Conservation (phyloP, 1,140 invertebrate species). For the Hydropsyche tenuis region DNA sequence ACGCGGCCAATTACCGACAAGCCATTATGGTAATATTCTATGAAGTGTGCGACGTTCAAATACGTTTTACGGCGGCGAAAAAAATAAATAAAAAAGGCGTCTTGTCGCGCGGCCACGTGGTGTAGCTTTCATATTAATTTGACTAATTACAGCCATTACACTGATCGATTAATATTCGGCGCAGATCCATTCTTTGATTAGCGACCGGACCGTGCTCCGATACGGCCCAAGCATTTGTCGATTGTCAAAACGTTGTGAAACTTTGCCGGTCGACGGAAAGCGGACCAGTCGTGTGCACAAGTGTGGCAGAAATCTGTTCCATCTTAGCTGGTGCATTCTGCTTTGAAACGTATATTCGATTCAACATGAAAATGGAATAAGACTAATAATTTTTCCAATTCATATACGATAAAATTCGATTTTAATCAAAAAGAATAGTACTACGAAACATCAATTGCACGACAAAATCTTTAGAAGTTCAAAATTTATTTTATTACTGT, state of each 20-base stretch:
- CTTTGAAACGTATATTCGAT: too few relatives aligned
- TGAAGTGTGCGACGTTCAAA: too few relatives aligned
- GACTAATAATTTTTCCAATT: too few relatives aligned
- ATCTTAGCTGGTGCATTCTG: too few relatives aligned
- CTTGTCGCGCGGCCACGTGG: background rate
- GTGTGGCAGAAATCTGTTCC: too few relatives aligned
- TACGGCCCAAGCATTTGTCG: slow-evolving; percentile 32
- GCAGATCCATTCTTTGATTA: slow-evolving; percentile 39
- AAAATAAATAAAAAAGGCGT: background rate
- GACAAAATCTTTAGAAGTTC: too few relatives aligned
- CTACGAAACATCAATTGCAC: too few relatives aligned
- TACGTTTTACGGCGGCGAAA: background rate
- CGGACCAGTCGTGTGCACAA: too few relatives aligned
- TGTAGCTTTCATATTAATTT: slow-evolving; percentile 39
- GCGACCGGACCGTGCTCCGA: background rate
- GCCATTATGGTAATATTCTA: slow-evolving; percentile 11
- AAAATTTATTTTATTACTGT: too few relatives aligned
- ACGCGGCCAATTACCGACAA: slow-evolving; percentile 8
- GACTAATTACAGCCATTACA: slow-evolving; percentile 38
- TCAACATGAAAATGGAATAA: too few relatives aligned
- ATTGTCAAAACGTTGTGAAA: slow-evolving; percentile 39
- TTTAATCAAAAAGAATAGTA: too few relatives aligned
- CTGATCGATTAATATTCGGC: slow-evolving; percentile 40
- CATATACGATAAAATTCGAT: too few relatives aligned
- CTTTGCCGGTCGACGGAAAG: background rate